Conservation (phyloP, 2,113 vertebrate species). For the Podocnemis expansa region DNA sequence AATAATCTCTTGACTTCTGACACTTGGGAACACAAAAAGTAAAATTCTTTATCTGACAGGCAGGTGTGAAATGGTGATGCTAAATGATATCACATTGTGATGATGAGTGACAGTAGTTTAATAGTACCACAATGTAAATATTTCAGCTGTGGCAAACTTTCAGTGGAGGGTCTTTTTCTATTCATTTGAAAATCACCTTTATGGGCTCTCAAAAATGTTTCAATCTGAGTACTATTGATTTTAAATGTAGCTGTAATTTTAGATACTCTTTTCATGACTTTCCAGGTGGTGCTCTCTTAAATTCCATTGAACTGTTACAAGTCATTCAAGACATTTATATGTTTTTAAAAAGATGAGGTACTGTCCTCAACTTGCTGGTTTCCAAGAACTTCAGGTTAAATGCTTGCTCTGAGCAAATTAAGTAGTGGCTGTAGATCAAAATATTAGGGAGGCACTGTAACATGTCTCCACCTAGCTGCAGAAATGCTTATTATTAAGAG, state of each 20-base stretch:
- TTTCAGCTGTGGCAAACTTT: neutral
- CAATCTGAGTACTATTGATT: neutral
- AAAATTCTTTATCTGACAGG: neutral
- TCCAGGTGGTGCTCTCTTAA: neutral
- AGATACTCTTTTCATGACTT: neutral
- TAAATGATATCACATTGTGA: neutral
- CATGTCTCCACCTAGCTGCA: neutral
- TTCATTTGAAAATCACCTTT: neutral
- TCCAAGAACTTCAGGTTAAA: neutral
- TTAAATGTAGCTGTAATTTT: neutral
- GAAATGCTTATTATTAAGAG: neutral
- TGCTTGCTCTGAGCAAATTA: neutral
- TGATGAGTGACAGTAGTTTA: rapidly evolving
- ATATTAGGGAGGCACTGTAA: neutral
- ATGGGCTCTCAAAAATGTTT: neutral
- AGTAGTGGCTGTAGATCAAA: neutral
- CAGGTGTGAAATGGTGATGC: no score
- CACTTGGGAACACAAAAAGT: neutral
- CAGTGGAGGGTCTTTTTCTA: neutral
- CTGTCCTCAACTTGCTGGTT: neutral
- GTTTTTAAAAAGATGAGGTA: neutral
- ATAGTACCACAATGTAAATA: neutral
- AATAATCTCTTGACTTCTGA: neutral
- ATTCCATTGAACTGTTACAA: neutral
- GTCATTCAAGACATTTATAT: neutral